These are phyloP conservation scores for Parthenolecanium corni DNA, from an alignment of 2,888 invertebrate genomes.

Conservation along the genomic window DNA sequence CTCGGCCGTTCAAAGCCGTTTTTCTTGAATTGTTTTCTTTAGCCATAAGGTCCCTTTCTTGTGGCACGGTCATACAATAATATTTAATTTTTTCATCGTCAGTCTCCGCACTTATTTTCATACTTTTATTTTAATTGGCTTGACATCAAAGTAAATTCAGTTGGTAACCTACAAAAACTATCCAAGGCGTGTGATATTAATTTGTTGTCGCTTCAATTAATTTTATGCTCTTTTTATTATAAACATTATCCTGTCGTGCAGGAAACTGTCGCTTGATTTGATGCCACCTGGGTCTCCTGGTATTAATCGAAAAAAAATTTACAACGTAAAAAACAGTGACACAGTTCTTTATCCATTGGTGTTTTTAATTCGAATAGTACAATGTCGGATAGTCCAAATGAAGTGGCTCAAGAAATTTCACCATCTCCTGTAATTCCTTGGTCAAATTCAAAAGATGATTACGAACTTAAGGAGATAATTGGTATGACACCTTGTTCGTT, in stretches of 20 bases:
- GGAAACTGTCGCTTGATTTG: constrained; percentile 51
- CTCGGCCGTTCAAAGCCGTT: too few species aligned
- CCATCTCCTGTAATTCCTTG: constrained; percentile 42
- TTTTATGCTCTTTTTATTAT: too few species aligned
- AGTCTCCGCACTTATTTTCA: too few species aligned
- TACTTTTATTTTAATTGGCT: too few species aligned
- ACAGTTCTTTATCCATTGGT: constrained; percentile 5
- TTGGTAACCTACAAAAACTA: too few species aligned
- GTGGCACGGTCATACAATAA: too few species aligned
- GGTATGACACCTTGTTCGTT: constrained; percentile 47
- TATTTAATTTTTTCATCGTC: too few species aligned
- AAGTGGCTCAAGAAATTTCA: constrained; percentile 24
- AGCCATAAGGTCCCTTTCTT: too few species aligned
- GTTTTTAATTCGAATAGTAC: neutral
- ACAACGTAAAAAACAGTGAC: constrained; percentile 6
- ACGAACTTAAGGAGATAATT: constrained; percentile 85
- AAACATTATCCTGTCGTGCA: constrained; percentile 35
- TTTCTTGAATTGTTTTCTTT: too few species aligned
- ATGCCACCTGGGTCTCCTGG: constrained; percentile 50
- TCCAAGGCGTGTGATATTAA: too few species aligned
- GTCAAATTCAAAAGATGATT: constrained; percentile 85
- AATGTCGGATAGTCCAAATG: constrained; percentile 26
- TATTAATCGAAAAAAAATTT: constrained; percentile 45
- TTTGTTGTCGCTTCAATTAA: too few species aligned
- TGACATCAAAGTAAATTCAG: too few species aligned